A percentile compares a stretch with the other conserved stretches of the same genome.
These are phyloP conservation scores for Gymnothorax reevesii DNA, from an alignment of 2,797 vertebrate species.

Conservation along the genomic window DNA sequence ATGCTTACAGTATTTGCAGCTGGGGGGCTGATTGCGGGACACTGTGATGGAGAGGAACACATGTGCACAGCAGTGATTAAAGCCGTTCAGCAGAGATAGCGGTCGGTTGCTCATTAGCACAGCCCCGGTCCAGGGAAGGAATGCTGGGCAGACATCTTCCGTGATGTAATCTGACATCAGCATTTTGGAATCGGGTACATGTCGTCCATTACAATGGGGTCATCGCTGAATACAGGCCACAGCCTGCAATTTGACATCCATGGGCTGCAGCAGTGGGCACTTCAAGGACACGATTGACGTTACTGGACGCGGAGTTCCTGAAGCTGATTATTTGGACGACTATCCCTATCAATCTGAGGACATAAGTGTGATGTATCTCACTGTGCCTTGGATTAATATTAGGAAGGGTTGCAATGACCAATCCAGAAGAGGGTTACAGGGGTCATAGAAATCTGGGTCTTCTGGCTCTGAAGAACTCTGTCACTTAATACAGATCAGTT, in stretches of 20 bases:
- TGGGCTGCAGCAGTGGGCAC: not conserved
- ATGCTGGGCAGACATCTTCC: constrained; percentile 25
- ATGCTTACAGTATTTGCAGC: constrained; percentile 6
- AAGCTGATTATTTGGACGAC: not conserved
- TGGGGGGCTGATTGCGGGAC: constrained; percentile 21
- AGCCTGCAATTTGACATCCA: not conserved
- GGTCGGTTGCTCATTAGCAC: constrained; percentile 10
- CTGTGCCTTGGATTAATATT: not conserved
- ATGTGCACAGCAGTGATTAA: constrained; percentile 24
- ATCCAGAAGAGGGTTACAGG: not conserved
- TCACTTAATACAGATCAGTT: not conserved
- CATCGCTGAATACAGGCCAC: constrained; percentile 13
- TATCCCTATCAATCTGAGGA: not conserved
- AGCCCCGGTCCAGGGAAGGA: constrained; percentile 17
- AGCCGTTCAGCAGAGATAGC: constrained; percentile 28
- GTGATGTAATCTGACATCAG: constrained; percentile 37
- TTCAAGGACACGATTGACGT: not conserved
- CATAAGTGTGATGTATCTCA: not conserved
- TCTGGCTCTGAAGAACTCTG: not conserved
- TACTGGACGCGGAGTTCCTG: not conserved
- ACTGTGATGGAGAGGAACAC: constrained; percentile 21
- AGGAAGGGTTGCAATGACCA: not conserved
- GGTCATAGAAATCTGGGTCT: not conserved
- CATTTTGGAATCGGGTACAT: constrained; percentile 28
- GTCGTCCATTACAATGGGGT: constrained; percentile 10